Evolutionary conservation across 2,797 vertebrate species (phyloP), one percentile per base, ranked within the genome.

Genomic region (Vireo griseus): DNA sequence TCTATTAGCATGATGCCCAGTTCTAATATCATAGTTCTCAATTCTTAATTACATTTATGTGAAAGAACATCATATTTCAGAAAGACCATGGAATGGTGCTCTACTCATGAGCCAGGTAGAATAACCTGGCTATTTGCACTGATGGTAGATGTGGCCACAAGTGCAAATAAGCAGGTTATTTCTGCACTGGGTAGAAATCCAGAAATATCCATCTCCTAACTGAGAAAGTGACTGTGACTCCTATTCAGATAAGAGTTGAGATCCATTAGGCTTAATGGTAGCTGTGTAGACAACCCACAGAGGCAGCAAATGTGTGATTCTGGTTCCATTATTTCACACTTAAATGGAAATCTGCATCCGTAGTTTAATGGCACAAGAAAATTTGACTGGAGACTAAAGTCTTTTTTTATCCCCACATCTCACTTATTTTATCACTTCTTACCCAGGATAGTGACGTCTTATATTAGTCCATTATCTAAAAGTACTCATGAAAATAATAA

Each of bases 391-490:
- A 83, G 33, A 75, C 18, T 58, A 21, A 78, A 88, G 48, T 5
- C 42, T 68, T 69, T 65, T 55, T 71, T 67, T 54, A 37, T 72
- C 44, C 39, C 25, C 15, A 50, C 6, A 63, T 10, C 16, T 91
- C 65, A 37, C 35, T 88, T 79, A 45, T 73, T 92, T 95, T 74
- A 74, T 58, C 16, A 21, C 20, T 91, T 57, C 16, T 91, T 63
- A 74, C 63, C 14, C 19, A 63, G 33, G 16, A 61, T 13, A 84
- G 55, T 61, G 83, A 63, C 47, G 40, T 21, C 75, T 18, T 79
- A 15, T 91, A 84, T 79, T 88, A 87, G 59, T 80, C 40, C 69
- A 48, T 92, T 65, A 37, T n/a, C 45, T 69, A 81, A 90, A 94
- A 95, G 83, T 35, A 69, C 19, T 39, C 45, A 57, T n/a, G 51